phyloP scores from a whole-genome alignment of 2,888 invertebrate genomes.

The Cantharis nigra region DNA sequence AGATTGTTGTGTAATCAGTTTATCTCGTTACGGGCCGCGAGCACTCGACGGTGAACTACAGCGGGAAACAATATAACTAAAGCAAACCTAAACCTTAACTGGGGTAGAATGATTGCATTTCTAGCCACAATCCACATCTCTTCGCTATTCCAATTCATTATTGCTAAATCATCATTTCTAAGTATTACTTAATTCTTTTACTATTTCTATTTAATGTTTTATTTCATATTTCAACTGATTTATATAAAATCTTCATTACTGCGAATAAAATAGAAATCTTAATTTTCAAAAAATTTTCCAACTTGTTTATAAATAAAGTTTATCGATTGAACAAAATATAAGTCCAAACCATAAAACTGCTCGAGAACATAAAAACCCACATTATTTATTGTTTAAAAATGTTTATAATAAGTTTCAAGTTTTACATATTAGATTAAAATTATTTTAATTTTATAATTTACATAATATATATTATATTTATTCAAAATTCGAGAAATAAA shows the following conservation, averaged over 20 bases:
- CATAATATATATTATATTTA: too few relatives aligned
- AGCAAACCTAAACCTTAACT: constrained; percentile 59
- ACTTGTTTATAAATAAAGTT: background rate
- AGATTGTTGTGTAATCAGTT: constrained; percentile 59
- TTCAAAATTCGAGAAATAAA: too few relatives aligned
- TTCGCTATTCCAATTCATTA: constrained; percentile 38
- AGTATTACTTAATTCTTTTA: constrained; percentile 47
- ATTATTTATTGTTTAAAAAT: background rate
- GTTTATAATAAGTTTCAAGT: too few relatives aligned
- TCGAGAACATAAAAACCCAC: background rate
- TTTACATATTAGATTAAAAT: too few relatives aligned
- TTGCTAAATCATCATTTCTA: constrained; percentile 46
- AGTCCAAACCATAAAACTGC: too few relatives aligned
- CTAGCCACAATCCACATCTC: constrained; percentile 42
- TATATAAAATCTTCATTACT: background rate
- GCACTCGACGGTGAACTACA: constrained; percentile 57
- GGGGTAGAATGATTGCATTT: constrained; percentile 59
- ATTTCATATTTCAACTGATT: background rate
- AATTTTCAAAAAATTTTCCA: background rate
- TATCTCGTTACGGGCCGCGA: constrained; percentile 56
- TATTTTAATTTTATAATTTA: too few relatives aligned
- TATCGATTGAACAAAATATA: background rate
- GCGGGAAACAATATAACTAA: constrained; percentile 58
- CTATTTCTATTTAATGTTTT: background rate
- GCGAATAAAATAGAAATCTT: background rate